Conservation (phyloP, 2,113 vertebrate genomes). For the Oryzias melastigma region DNA sequence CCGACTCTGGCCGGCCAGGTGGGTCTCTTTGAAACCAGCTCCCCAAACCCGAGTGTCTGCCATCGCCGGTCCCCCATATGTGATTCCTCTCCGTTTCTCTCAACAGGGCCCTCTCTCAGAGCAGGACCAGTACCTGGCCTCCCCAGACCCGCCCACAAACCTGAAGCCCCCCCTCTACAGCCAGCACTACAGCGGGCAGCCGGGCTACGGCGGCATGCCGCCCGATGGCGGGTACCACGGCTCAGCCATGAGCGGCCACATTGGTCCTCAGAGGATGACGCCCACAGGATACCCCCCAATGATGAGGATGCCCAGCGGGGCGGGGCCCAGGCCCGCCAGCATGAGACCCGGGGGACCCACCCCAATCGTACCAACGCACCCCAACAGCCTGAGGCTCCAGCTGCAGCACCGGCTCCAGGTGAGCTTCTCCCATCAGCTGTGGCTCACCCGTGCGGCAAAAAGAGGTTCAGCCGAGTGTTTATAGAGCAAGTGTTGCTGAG, state of each 20-base stretch:
- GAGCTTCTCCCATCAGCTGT: too few relatives aligned
- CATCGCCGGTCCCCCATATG: too few relatives aligned
- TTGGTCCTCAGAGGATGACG: constrained; percentile 75
- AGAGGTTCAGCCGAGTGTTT: too few relatives aligned
- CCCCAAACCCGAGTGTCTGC: background rate
- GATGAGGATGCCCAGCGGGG: constrained; percentile 82
- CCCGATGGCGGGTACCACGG: constrained; percentile 84
- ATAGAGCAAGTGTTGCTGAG: background rate
- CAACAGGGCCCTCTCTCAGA: constrained; percentile 85
- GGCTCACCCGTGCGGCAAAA: too few relatives aligned
- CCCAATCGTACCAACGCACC: constrained; percentile 79
- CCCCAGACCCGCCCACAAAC: constrained; percentile 75
- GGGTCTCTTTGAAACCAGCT: background rate
- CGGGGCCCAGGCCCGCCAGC: constrained; percentile 69
- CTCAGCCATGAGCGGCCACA: constrained; percentile 47
- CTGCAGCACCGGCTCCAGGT: constrained; percentile 70
- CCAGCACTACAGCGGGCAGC: constrained; percentile 83
- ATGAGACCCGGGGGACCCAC: constrained; percentile 79
- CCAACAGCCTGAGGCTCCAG: constrained; percentile 75
- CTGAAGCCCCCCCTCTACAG: constrained; percentile 86
- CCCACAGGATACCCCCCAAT: constrained; percentile 81
- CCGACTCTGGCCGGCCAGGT: constrained; percentile 94
- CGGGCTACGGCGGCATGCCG: constrained; percentile 81
- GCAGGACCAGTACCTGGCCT: constrained; percentile 82
- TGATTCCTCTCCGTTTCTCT: background rate